Evolutionary conservation across 2,888 invertebrate species (phyloP).

Genomic region (Steinernema scapterisci): DNA sequence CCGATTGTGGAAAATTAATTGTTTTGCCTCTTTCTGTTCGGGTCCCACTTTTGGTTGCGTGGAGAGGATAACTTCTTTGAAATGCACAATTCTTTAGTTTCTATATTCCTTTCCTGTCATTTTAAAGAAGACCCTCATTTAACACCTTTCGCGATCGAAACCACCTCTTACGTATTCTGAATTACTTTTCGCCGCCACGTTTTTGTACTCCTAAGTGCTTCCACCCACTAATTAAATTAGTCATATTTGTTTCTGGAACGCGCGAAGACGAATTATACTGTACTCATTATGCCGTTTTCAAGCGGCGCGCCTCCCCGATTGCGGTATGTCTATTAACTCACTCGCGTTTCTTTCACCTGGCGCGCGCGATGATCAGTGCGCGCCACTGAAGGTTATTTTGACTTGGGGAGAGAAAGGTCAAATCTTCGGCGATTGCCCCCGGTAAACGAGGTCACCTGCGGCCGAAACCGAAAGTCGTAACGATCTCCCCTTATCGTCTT

Average conservation of each 20-base stretch:
- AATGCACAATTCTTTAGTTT: no score
- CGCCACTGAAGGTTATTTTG: constrained; percentile 32
- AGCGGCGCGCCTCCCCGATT: constrained; percentile 10
- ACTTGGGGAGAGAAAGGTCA: constrained; percentile 29
- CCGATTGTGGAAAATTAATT: no score
- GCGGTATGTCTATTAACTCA: constrained; percentile 31
- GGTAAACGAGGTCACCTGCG: constrained; percentile 19
- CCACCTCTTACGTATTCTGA: no score
- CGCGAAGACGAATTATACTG: not conserved
- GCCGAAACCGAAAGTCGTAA: constrained; percentile 31
- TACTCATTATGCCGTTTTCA: constrained; percentile 2
- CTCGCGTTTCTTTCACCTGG: constrained; percentile 31
- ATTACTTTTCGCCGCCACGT: no score
- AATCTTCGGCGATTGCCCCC: constrained; percentile 33
- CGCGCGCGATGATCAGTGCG: constrained; percentile 19
- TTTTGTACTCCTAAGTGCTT: no score
- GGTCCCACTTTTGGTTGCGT: no score
- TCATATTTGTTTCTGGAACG: not conserved
- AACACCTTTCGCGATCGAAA: no score
- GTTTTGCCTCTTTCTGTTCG: no score
- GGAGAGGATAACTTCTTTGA: no score
- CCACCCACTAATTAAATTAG: not conserved
- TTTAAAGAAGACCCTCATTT: no score
- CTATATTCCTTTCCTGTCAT: no score
- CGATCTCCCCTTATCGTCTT: constrained; percentile 17